A percentile compares a stretch with the other conserved stretches of the same genome.
These are phyloP conservation scores for Poeciliopsis prolifica DNA, from an alignment of 2,113 vertebrate species.

Conservation along the genomic window DNA sequence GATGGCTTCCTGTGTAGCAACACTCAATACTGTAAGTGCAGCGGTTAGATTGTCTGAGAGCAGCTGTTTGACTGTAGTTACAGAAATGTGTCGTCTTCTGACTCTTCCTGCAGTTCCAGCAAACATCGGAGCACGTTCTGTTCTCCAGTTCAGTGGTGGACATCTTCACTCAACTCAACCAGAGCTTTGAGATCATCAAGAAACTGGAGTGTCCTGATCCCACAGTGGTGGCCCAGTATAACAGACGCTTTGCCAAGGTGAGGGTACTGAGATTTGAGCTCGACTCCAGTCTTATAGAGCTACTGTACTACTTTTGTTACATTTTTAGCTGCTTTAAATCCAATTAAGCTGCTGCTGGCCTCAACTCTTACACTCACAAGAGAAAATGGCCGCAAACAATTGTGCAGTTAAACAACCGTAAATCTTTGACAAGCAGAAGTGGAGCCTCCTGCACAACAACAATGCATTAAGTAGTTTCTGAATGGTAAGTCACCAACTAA, in stretches of 20 bases:
- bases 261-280: neutral
- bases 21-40: constrained; percentile 1
- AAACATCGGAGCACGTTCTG: constrained; percentile 94
- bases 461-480: no score
- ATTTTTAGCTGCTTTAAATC: no score
- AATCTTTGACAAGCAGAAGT: no score
- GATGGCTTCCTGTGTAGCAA: constrained; percentile 16
- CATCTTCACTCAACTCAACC: constrained; percentile 98
- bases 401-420: no score
- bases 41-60: neutral
- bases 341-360: no score
- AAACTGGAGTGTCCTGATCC: constrained; percentile 96
- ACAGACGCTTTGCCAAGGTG: constrained; percentile 94
- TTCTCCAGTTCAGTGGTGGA: constrained; percentile 99
- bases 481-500: no score
- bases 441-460: no score
- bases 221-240: constrained; percentile 87
- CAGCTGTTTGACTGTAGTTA: neutral
- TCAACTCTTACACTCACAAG: no score
- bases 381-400: no score
- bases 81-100: neutral
- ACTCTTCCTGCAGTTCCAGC: constrained; percentile 86
- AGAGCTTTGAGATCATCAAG: constrained; percentile 98
- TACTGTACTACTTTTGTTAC: no score
- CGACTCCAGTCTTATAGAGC: neutral